These are phyloP conservation scores for Drosophila helvetica DNA, from an alignment of 2,888 invertebrate genomes.

Conservation along the genomic window DNA sequence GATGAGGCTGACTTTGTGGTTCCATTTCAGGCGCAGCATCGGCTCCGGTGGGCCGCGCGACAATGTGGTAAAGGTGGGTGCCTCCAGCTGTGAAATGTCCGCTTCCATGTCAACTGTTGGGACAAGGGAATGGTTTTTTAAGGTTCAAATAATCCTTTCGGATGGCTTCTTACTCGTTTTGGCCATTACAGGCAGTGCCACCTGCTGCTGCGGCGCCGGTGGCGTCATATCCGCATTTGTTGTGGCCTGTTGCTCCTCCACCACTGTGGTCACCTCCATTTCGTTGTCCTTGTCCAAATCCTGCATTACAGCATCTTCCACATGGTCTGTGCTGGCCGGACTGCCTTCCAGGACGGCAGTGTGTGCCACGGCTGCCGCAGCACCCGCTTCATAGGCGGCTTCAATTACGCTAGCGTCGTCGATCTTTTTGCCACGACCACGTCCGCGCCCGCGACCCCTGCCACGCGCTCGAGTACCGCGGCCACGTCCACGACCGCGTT, in stretches of 20 bases:
- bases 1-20: slow-evolving; percentile 94
- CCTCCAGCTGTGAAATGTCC: slow-evolving; percentile 95
- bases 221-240: slow-evolving; percentile 53
- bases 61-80: slow-evolving; percentile 95
- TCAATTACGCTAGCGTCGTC: slow-evolving; percentile 82
- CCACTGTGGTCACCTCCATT: slow-evolving; percentile 41
- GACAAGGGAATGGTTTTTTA: background rate
- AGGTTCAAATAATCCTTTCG: background rate
- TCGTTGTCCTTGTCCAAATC: slow-evolving; percentile 78
- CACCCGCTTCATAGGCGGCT: slow-evolving; percentile 40
- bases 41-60: slow-evolving; percentile 95
- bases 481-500: slow-evolving; percentile 82
- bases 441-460: slow-evolving; percentile 90
- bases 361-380: slow-evolving; percentile 21
- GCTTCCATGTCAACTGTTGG: slow-evolving; percentile 91
- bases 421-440: slow-evolving; percentile 90
- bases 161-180: slow-evolving; percentile 76
- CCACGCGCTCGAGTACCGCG: slow-evolving; percentile 87
- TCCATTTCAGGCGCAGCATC: slow-evolving; percentile 95
- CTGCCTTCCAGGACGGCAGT: slow-evolving; percentile 81
- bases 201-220: slow-evolving; percentile 51
- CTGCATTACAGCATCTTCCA: slow-evolving; percentile 68
- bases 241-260: slow-evolving; percentile 40
- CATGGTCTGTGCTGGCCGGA: slow-evolving; percentile 53
- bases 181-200: slow-evolving; percentile 61